Evolutionary conservation across 2,888 invertebrate species (phyloP), one percentile per base, ranked within the genome.

Genomic region (Machimus rusticus): DNA sequence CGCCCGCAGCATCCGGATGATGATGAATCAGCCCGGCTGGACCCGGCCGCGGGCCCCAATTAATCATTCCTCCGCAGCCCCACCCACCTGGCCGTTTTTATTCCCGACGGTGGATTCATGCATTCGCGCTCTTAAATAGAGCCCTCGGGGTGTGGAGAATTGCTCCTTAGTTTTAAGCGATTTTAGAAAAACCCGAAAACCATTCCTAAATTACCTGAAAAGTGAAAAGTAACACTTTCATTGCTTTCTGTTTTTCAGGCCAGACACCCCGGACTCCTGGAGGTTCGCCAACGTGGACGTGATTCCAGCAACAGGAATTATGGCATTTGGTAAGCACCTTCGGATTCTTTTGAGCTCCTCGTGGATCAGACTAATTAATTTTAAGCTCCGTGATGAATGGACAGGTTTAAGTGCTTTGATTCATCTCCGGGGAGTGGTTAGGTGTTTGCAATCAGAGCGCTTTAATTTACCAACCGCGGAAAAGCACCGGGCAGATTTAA

Each of bases 251-350:
- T 28, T 28, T 55, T 66, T 66, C 90, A 96, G 96, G 87, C 95
- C 95, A 84, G 93, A 93, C 79, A 95, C 95, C 89, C 92, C 93
- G 31, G 94, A 95, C 89, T 95, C 95, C 0, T 96, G 96, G 95
- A 93, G 93, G 89, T 96, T 96, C 92, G 95, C 95, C 55, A 95
- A 96, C 92, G 93, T 94, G 88, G 95, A 96, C 90, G 94, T 96
- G 74, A 94, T 96, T 88, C 96, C 96, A 89, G 95, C 97, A 37
- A 95, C 96, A 74, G 97, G 96, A 89, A 96, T 97, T 89, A 97
- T 97, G 95, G 96, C 96, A 16, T 97, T 97, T 92, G 96, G 96
- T 96, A 93, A 94, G 94, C 19, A 57, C 82, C 87, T 86, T 78
- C 91, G 91, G 97, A 97, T 66, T 66, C 66, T 23, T 6, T 51